Base-by-base conservation (phyloP, 2,888 invertebrate species). In the Nebria salina region DNA sequence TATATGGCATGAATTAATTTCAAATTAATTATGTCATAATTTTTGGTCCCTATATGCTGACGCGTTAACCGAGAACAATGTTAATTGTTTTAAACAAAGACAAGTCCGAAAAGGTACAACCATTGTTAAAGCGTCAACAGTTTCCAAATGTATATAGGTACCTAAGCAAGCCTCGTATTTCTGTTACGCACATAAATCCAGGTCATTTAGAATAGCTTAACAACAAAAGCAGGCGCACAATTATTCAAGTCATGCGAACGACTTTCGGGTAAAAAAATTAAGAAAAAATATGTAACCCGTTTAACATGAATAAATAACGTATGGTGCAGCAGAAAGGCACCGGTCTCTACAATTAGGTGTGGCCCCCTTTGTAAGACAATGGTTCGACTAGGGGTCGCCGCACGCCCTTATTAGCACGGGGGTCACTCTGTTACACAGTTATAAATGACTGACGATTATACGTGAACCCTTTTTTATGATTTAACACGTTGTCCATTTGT, bases 401-500 rank as follows among this genome's bases (percentile, higher is more conserved):
- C 75, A 65, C 72, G 80, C 75, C 80, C 80, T 80, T 80, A 80
- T 80, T 80, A 80, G 64, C 75, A 75, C 73, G 73, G 73, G 80
- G 80, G 80, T 80, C 80, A 80, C 54, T 54, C 54, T 13, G 75
- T 75, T 65, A 34, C 66, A 54, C 66, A 66, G 75, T 80, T 43
- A 80, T 80, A 80, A 80, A 80, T 75, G 80, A 80, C 80, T 26
- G 78, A 74, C 78, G 78, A 78, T 78, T 78, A 34, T 34, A 34
- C 34, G 73, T 79, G 79, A 75, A 80, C 80, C 80, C 80, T 75
- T 80, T 75, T 80, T 75, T 70, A 15, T 64, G 42, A 79, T 34
- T 66, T 82, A 73, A 78, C 82, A 82, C 77, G 85, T 85, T 88
- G 88, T 88, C 88, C 89, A 89, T 89, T 89, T 88, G 87, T 89